phyloP scores from a whole-genome alignment of 2,113 vertebrate genomes.

The Cricetomys ansorgei region DNA sequence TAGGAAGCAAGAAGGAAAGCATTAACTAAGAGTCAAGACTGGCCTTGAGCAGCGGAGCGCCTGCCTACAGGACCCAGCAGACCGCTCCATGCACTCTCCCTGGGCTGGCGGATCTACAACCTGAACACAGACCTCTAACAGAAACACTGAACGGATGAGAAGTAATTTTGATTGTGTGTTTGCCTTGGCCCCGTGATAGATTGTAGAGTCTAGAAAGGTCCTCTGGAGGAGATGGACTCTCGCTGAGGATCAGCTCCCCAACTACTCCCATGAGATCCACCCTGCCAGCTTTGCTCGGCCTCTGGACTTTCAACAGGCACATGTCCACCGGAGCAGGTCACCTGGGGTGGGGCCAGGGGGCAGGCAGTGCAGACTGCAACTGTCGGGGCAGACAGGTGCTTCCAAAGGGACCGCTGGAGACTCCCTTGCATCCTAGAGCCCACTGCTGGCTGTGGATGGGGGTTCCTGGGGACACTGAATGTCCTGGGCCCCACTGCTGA shows the following conservation, averaged over 20 bases:
- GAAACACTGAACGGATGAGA: background rate
- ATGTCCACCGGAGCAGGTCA: background rate
- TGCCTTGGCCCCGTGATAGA: background rate
- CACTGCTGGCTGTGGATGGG: background rate
- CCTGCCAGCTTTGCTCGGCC: background rate
- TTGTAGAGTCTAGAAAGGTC: background rate
- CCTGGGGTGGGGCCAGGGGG: background rate
- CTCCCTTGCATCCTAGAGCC: background rate
- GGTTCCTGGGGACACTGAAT: background rate
- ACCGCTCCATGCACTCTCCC: background rate
- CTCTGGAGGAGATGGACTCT: background rate
- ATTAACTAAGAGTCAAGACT: conserved; percentile 42
- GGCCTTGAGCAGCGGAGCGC: background rate
- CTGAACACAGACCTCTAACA: background rate
- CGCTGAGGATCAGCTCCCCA: background rate
- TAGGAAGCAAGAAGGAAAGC: conserved; percentile 59
- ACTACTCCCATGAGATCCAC: background rate
- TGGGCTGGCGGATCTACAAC: background rate
- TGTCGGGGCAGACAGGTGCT: accelerated
- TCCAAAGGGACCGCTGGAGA: background rate
- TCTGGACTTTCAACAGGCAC: accelerated
- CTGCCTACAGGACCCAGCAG: background rate
- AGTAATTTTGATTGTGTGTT: conserved; percentile 6
- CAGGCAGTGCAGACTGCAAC: accelerated
- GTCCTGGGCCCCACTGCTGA: background rate